phyloP scores from a whole-genome alignment of 2,888 invertebrate species.

The Agriopis marginaria region DNA sequence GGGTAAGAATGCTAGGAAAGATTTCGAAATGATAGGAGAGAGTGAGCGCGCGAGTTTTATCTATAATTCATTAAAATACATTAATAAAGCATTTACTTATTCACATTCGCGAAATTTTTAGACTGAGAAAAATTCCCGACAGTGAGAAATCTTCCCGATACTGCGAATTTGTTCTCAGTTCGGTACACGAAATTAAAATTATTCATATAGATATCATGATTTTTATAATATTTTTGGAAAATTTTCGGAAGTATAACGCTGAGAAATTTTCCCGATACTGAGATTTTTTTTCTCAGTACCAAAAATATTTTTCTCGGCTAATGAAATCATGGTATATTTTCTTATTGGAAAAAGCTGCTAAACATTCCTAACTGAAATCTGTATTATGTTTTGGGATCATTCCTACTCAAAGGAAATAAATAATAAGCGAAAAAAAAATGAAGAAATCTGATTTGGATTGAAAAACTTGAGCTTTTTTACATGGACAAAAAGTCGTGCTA shows the following conservation, averaged over 20 bases:
- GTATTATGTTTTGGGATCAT: slow-evolving; percentile 19
- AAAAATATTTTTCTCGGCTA: neutral
- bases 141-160: neutral
- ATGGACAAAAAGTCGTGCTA: slow-evolving; percentile 2
- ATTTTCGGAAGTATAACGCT: neutral
- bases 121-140: neutral
- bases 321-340: neutral
- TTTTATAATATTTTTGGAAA: neutral
- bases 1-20: slow-evolving; percentile 28
- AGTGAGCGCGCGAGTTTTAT: slow-evolving; percentile 19
- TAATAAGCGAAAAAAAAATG: neutral
- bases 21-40: slow-evolving; percentile 18
- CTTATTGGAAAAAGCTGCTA: neutral
- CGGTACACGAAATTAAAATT: neutral
- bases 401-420: slow-evolving; percentile 7
- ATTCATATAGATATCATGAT: no score
- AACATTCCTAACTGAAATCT: slow-evolving; percentile 16
- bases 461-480: slow-evolving; percentile 1
- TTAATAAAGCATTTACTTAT: slow-evolving; percentile 20
- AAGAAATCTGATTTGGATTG: neutral
- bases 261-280: neutral
- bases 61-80: slow-evolving; percentile 22
- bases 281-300: neutral
- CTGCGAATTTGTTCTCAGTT: neutral
- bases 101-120: slow-evolving; percentile 5